These are phyloP conservation scores for Liasis olivaceus DNA, from an alignment of 2,797 vertebrate genomes.

Conservation along the genomic window DNA sequence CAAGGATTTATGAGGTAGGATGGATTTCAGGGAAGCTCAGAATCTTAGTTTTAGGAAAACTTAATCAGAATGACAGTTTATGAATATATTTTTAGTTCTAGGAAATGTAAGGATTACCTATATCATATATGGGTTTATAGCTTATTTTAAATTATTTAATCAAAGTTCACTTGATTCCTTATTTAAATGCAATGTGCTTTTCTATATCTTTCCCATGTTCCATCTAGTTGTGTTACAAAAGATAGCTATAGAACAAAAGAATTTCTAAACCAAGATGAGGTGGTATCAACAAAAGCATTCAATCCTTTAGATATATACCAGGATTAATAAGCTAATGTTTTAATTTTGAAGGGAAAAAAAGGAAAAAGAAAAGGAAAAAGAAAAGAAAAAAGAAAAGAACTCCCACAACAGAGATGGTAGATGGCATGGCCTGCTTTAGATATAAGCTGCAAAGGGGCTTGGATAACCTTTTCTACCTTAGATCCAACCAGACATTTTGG, in stretches of 20 bases:
- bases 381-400: not conserved
- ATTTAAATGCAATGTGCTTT: too few species aligned
- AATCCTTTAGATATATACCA: not conserved
- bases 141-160: too few species aligned
- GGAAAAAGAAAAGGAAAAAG: not conserved
- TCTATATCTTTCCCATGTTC: too few species aligned
- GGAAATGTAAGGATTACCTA: not conserved
- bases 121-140: not conserved
- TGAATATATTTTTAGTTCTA: not conserved
- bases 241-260: not conserved
- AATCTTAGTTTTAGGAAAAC: not conserved
- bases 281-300: not conserved
- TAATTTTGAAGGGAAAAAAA: not conserved
- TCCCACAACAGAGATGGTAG: not conserved
- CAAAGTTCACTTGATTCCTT: too few species aligned
- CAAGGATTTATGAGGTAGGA: not conserved
- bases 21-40: not conserved
- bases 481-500: not conserved
- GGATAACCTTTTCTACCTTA: not conserved
- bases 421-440: not conserved
- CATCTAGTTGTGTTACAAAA: not conserved
- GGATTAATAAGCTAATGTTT: not conserved
- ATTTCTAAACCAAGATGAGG: not conserved
- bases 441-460: not conserved
- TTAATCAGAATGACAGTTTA: not conserved